Percentiles rank a stretch among this genome's conserved stretches.
These are phyloP conservation scores for Saccostrea cuccullata DNA, from an alignment of 1,140 invertebrate species.

Conservation along the genomic window DNA sequence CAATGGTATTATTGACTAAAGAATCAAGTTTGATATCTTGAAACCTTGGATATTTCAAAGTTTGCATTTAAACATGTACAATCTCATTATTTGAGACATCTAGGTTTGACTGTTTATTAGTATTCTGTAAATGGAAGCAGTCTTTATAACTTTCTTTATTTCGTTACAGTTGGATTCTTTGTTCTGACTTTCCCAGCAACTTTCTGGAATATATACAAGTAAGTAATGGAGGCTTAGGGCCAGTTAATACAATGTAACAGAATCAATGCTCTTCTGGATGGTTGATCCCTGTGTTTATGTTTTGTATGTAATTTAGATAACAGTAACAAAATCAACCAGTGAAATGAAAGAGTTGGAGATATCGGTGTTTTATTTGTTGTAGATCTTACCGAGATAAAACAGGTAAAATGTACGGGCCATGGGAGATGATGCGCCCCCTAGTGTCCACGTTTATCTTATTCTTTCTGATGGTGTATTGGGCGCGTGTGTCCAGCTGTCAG, in stretches of 20 bases:
- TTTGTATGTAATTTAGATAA: too few relatives aligned
- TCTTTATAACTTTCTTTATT: neutral
- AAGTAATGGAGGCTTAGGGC: constrained; percentile 73
- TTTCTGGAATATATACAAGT: constrained; percentile 93
- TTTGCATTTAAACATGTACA: too few relatives aligned
- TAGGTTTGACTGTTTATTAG: too few relatives aligned
- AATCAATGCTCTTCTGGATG: too few relatives aligned
- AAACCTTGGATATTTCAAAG: neutral
- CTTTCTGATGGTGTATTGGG: constrained; percentile 87
- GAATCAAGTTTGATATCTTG: constrained; percentile 2
- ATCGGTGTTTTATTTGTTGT: neutral
- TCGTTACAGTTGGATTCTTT: constrained; percentile 85
- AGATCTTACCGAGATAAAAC: constrained; percentile 85
- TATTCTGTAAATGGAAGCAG: too few relatives aligned
- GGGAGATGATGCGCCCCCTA: constrained; percentile 90
- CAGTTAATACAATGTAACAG: neutral
- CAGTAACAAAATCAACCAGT: neutral
- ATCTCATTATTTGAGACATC: too few relatives aligned
- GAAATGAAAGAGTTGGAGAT: neutral
- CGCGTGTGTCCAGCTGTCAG: constrained; percentile 85
- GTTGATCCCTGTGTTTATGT: too few relatives aligned
- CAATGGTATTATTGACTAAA: too few relatives aligned
- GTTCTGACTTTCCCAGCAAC: constrained; percentile 91
- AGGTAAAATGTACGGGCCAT: constrained; percentile 89
- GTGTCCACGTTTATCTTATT: constrained; percentile 88